These are phyloP conservation scores for Danio kyathit DNA, from an alignment of 2,797 vertebrate genomes.

Conservation along the genomic window DNA sequence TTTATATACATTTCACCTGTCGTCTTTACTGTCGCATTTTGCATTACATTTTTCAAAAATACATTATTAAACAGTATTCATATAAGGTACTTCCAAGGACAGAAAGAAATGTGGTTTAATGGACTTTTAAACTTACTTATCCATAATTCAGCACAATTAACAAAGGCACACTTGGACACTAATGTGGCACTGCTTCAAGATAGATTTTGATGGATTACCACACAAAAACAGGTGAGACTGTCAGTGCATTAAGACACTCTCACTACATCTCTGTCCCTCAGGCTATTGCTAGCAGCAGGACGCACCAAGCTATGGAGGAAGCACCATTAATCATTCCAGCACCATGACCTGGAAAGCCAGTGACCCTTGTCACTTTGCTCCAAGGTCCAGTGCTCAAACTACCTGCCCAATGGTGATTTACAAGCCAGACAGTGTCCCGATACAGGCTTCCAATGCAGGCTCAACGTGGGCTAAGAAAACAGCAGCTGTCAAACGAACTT, in stretches of 20 bases:
- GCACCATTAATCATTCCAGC: conserved; percentile 64
- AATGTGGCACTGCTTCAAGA: not conserved
- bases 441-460: not conserved
- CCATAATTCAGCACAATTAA: not conserved
- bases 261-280: conserved; percentile 42
- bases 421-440: conserved; percentile 10
- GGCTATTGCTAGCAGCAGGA: conserved; percentile 53
- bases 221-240: conserved; percentile 33
- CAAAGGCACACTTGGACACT: not conserved
- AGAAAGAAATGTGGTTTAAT: not conserved
- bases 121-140: not conserved
- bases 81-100: not conserved
- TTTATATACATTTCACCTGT: too few relatives aligned
- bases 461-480: conserved; percentile 21
- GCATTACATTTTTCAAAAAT: too few relatives aligned
- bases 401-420: conserved; percentile 41
- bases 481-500: conserved; percentile 28
- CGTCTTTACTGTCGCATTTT: too few relatives aligned
- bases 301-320: conserved; percentile 23
- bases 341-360: conserved; percentile 50
- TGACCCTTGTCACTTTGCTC: conserved; percentile 39
- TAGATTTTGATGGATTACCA: conserved; percentile 20
- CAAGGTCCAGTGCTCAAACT: conserved; percentile 48
- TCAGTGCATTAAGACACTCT: conserved; percentile 27
- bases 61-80: too few relatives aligned